phyloP scores from a whole-genome alignment of 30 jellyfish, hydroid and myxozoan species.

The Chrysaora quinquecirrha region DNA sequence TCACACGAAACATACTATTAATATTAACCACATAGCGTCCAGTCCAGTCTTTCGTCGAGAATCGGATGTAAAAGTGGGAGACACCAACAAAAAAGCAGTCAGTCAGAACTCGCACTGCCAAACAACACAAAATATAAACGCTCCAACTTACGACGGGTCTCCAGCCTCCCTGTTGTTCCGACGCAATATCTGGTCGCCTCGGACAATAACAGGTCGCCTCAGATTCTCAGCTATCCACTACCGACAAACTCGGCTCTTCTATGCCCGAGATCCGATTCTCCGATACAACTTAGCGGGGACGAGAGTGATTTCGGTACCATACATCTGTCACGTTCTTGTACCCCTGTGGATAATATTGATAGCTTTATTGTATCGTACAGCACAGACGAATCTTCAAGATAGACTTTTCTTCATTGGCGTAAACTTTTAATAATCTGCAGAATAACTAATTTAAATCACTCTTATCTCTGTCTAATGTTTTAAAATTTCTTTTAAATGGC shows the following conservation, averaged over 20 bases:
- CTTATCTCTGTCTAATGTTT: too few species aligned
- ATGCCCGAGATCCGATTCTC: constrained; percentile 33
- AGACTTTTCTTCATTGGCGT: too few species aligned
- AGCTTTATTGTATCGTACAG: constrained; percentile 33
- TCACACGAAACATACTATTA: not conserved
- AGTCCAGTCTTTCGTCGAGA: not conserved
- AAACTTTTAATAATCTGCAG: too few species aligned
- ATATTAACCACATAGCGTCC: not conserved
- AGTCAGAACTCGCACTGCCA: constrained; percentile 17
- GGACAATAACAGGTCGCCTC: constrained; percentile 60
- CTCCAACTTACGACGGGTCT: constrained; percentile 61
- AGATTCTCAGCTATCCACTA: constrained; percentile 72
- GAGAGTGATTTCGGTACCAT: constrained; percentile 62
- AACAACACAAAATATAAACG: not conserved
- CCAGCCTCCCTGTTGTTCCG: constrained; percentile 92
- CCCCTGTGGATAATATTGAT: constrained; percentile 75
- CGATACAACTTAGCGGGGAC: constrained; percentile 38
- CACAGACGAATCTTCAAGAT: constrained; percentile 52
- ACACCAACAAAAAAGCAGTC: not conserved
- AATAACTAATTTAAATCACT: too few species aligned
- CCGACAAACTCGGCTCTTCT: constrained; percentile 38
- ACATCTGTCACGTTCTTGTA: constrained; percentile 85
- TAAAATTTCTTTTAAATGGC: too few species aligned
- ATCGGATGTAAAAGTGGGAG: not conserved
- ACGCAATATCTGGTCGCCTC: constrained; percentile 89